Conservation (phyloP, 37 sponge, comb jelly and placozoan species). For the Dysidea cf. avara region DNA sequence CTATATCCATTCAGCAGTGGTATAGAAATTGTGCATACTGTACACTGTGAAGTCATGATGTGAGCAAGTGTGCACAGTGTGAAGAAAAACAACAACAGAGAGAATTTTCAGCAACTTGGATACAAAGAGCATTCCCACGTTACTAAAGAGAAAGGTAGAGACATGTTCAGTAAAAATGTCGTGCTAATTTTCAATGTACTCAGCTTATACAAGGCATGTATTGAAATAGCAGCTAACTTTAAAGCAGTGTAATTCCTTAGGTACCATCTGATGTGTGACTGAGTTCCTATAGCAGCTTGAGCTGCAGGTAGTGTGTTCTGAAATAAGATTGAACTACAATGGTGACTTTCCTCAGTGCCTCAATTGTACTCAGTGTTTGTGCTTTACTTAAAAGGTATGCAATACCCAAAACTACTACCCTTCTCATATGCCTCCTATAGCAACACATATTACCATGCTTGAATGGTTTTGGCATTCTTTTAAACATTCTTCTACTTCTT, state of each 20-base stretch:
- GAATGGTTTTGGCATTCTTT: conserved; percentile 17
- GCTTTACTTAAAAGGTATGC: no score
- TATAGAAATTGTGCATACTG: no score
- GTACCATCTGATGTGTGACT: conserved; percentile 14
- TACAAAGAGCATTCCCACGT: no score
- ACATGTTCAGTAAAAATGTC: no score
- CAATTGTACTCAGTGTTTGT: no score
- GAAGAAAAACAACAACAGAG: no score
- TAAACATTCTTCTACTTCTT: conserved; percentile 13
- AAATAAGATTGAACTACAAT: conserved; percentile 28
- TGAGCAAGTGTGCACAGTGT: no score
- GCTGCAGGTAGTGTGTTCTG: conserved; percentile 1
- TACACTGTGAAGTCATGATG: no score
- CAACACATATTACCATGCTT: background rate
- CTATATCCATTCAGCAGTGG: no score
- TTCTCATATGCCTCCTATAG: background rate
- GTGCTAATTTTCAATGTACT: no score
- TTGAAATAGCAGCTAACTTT: conserved; percentile 26
- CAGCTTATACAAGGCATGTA: conserved; percentile 29
- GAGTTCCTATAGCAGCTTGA: background rate
- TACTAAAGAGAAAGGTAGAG: no score
- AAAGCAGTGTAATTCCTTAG: background rate
- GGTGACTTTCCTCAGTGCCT: conserved; percentile 7
- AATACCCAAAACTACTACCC: background rate
- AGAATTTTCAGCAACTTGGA: no score